phyloP scores from a whole-genome alignment of 2,797 vertebrate species.

The Enteromius radiatus region DNA sequence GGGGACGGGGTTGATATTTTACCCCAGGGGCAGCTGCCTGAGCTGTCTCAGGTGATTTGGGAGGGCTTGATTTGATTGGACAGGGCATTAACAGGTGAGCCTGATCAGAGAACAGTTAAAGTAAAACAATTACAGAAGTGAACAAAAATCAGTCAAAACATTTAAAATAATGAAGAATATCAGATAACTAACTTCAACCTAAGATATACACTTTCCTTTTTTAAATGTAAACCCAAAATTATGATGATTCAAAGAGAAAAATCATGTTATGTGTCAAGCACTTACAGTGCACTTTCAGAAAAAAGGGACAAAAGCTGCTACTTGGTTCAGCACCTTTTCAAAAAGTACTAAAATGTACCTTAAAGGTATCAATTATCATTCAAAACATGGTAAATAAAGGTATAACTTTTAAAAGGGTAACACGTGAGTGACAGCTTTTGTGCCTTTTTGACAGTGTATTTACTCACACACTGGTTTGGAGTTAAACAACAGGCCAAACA shows the following conservation, averaged over 20 bases:
- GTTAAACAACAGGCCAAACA: slow-evolving; percentile 1
- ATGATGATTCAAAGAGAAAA: not conserved
- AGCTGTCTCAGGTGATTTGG: slow-evolving; percentile 24
- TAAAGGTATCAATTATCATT: not conserved
- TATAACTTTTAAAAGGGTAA: not conserved
- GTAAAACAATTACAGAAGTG: slow-evolving; percentile 3
- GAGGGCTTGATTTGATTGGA: slow-evolving; percentile 38
- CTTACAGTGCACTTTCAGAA: slow-evolving; percentile 6
- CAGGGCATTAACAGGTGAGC: slow-evolving; percentile 39
- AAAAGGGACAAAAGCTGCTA: not conserved
- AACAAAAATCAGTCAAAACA: not conserved
- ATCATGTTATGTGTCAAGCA: not conserved
- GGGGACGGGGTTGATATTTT: not conserved
- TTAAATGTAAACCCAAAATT: not conserved
- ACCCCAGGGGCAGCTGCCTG: slow-evolving; percentile 36
- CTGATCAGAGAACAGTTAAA: slow-evolving; percentile 35
- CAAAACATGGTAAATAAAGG: not conserved
- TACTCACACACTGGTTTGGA: not conserved
- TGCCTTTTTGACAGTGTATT: not conserved
- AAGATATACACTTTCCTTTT: not conserved
- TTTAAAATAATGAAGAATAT: not conserved
- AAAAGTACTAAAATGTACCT: not conserved
- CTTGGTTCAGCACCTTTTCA: not conserved
- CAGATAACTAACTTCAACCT: not conserved
- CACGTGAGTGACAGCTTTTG: not conserved